Conservation (phyloP, 92 coral and sea anemone genomes). For the Galaxea fascicularis region DNA sequence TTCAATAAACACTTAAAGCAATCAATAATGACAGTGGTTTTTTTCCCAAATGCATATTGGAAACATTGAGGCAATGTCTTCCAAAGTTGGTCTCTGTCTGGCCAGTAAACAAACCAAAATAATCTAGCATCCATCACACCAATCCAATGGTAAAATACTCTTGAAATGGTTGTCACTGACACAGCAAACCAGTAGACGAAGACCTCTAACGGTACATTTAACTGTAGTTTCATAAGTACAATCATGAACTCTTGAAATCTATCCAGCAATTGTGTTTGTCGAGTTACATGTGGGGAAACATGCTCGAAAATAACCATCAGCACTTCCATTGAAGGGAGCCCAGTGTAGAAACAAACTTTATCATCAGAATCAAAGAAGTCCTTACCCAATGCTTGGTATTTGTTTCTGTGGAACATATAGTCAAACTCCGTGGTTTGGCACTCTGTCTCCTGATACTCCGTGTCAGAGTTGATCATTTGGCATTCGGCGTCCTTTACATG, state of each 20-base stretch:
- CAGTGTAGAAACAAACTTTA: too few species aligned
- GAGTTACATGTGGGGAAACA: too few species aligned
- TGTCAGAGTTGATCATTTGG: slow-evolving; percentile 14
- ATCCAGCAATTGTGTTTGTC: background rate
- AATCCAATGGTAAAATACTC: slow-evolving; percentile 13
- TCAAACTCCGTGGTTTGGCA: slow-evolving; percentile 56
- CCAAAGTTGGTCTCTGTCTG: too few species aligned
- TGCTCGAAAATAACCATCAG: too few species aligned
- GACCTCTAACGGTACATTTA: slow-evolving; percentile 40
- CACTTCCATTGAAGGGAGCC: too few species aligned
- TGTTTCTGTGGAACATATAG: slow-evolving; percentile 34
- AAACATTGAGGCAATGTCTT: slow-evolving; percentile 62
- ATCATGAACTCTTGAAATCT: slow-evolving; percentile 33
- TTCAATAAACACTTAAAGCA: slow-evolving; percentile 19
- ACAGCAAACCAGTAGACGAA: background rate
- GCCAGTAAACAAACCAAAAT: slow-evolving; percentile 46
- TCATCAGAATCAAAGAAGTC: slow-evolving; percentile 28
- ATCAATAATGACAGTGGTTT: slow-evolving; percentile 63
- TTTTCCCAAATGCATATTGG: slow-evolving; percentile 2
- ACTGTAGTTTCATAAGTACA: slow-evolving; percentile 46
- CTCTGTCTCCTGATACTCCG: slow-evolving; percentile 8
- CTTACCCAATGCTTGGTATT: slow-evolving; percentile 12
- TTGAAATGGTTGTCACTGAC: background rate
- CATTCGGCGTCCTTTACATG: slow-evolving; percentile 40
- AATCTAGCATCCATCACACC: background rate